These are phyloP conservation scores for Eleutherodactylus coqui DNA, from an alignment of 2,797 vertebrate genomes.

Conservation along the genomic window DNA sequence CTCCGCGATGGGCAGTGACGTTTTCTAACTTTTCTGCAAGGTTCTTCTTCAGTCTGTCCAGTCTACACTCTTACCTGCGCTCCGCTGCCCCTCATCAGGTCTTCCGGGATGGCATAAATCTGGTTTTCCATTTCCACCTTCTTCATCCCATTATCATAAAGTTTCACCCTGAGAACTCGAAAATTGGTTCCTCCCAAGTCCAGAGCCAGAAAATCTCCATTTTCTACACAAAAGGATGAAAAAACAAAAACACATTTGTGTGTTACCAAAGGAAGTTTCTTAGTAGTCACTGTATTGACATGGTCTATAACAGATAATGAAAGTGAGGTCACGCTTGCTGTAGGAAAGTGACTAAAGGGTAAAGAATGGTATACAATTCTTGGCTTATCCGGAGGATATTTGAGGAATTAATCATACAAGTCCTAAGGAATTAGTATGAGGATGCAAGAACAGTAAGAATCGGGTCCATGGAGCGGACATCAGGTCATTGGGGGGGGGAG, in stretches of 20 bases:
- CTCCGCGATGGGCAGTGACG: too few relatives aligned
- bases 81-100: slow-evolving; percentile 88
- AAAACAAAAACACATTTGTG: not conserved
- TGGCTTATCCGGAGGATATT: not conserved
- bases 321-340: not conserved
- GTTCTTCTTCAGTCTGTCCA: not conserved
- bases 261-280: not conserved
- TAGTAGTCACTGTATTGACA: not conserved
- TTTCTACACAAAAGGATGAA: slow-evolving; percentile 75
- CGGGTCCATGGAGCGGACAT: not conserved
- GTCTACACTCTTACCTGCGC: slow-evolving; percentile 78
- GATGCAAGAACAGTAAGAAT: not conserved
- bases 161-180: slow-evolving; percentile 88
- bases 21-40: too few relatives aligned
- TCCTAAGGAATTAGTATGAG: not conserved
- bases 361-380: not conserved
- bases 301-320: not conserved
- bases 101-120: slow-evolving; percentile 91
- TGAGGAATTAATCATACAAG: not conserved
- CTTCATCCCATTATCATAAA: slow-evolving; percentile 85
- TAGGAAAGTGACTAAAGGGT: too few relatives aligned
- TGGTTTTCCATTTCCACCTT: slow-evolving; percentile 94
- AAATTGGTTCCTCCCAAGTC: slow-evolving; percentile 94
- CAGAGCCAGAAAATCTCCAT: slow-evolving; percentile 91
- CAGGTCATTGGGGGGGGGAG: not conserved